phyloP scores from a whole-genome alignment of 2,797 vertebrate genomes.

The Acipenser ruthenus region DNA sequence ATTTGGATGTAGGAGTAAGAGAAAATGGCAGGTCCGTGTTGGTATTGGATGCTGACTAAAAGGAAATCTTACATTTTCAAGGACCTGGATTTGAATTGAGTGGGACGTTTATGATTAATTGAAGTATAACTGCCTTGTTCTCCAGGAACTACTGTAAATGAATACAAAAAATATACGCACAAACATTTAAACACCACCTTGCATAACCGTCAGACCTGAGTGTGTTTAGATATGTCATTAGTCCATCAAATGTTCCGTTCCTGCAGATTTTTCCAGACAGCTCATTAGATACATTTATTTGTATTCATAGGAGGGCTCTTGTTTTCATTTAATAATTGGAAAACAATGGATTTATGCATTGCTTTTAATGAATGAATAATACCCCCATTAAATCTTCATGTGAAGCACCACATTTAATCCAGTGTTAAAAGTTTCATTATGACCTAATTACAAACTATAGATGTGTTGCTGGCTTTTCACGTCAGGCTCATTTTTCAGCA shows the following conservation, averaged over 20 bases:
- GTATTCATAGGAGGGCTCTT: neutral
- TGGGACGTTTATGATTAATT: too few relatives aligned
- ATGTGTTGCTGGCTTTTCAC: conserved; percentile 16
- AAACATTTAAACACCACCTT: too few relatives aligned
- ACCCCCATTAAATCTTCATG: neutral
- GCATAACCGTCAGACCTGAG: too few relatives aligned
- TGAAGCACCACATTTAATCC: neutral
- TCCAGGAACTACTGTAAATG: too few relatives aligned
- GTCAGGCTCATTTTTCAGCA: conserved; percentile 18
- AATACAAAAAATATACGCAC: too few relatives aligned
- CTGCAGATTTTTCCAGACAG: neutral
- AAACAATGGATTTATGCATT: neutral
- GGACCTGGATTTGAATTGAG: too few relatives aligned
- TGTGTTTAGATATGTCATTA: neutral
- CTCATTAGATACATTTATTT: neutral
- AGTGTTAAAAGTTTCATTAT: conserved; percentile 18
- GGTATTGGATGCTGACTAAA: too few relatives aligned
- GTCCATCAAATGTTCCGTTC: neutral
- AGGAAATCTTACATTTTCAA: too few relatives aligned
- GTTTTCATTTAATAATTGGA: neutral
- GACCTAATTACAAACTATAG: conserved; percentile 19
- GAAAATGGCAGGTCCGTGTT: too few relatives aligned
- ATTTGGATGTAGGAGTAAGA: too few relatives aligned
- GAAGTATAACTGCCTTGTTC: too few relatives aligned
- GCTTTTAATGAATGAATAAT: conserved; percentile 2